Conservation (phyloP, 2,888 invertebrate species). For the Anaspis maculata region DNA sequence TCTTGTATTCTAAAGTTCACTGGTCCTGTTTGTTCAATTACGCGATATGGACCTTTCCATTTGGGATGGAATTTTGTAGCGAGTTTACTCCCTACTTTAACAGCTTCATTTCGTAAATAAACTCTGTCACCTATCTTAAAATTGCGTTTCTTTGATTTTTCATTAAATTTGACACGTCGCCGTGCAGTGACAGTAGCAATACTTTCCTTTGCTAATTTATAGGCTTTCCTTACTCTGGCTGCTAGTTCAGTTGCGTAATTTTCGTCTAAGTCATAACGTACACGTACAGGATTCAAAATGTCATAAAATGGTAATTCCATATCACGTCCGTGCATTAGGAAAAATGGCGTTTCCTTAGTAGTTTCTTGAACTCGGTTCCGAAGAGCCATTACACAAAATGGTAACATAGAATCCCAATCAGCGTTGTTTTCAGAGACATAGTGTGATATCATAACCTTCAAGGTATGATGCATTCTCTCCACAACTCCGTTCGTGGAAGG, state of each 20-base stretch:
- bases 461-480: too few relatives aligned
- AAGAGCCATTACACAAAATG: constrained; percentile 11
- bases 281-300: constrained; percentile 4
- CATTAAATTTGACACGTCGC: not conserved
- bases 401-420: constrained; percentile 17
- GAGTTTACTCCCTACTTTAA: not conserved
- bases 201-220: constrained; percentile 1
- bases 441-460: too few relatives aligned
- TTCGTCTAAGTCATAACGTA: constrained; percentile 13
- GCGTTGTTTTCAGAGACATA: constrained; percentile 14
- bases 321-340: too few relatives aligned
- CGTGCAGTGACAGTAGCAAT: not conserved
- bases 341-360: too few relatives aligned
- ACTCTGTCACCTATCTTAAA: too few relatives aligned
- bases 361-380: too few relatives aligned
- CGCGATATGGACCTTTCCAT: too few relatives aligned
- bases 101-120: too few relatives aligned
- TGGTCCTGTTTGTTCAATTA: too few relatives aligned
- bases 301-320: too few relatives aligned
- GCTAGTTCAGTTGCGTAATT: constrained; percentile 17
- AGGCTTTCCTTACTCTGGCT: too few relatives aligned
- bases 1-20: too few relatives aligned
- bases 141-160: not conserved
- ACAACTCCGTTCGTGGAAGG: constrained; percentile 13
- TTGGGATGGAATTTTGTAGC: constrained; percentile 2